Percentiles rank a stretch among this genome's conserved stretches.
phyloP scores from a whole-genome alignment of 2,113 vertebrate genomes.

The Peromyscus maniculatus region DNA sequence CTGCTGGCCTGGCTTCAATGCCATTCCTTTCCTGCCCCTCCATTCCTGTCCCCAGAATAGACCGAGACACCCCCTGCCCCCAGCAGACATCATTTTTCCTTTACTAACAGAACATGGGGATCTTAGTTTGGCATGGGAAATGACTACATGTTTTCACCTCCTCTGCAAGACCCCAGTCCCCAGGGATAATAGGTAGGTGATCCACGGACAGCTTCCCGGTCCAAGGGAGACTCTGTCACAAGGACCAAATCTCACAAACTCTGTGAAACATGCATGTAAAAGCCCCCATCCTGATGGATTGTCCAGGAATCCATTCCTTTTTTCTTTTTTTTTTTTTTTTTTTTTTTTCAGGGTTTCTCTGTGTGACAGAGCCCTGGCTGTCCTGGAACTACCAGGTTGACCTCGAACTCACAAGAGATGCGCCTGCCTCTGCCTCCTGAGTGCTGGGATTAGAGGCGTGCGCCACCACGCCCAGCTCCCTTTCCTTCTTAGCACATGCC shows the following conservation, averaged over 20 bases:
- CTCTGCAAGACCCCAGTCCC: neutral
- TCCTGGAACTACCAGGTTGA: neutral
- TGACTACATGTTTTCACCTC: neutral
- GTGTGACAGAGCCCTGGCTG: neutral
- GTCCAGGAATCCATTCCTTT: neutral
- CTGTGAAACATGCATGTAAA: neutral
- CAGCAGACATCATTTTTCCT: neutral
- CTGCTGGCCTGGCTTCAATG: neutral
- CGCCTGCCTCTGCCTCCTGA: neutral
- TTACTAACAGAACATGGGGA: neutral
- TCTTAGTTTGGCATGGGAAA: neutral
- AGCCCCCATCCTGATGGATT: neutral
- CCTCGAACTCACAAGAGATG: neutral
- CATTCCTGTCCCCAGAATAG: neutral
- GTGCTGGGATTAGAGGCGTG: neutral
- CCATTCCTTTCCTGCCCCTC: neutral
- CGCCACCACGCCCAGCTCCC: fast-evolving
- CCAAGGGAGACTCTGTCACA: neutral
- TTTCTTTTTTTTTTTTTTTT: neutral
- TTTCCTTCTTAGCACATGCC: neutral
- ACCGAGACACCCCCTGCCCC: neutral
- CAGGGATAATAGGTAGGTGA: neutral
- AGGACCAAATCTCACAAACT: neutral
- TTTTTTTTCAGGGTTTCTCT: neutral
- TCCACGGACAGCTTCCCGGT: neutral